Base-by-base conservation (phyloP, 1,140 invertebrate genomes). In the Drosophila asahinai region DNA sequence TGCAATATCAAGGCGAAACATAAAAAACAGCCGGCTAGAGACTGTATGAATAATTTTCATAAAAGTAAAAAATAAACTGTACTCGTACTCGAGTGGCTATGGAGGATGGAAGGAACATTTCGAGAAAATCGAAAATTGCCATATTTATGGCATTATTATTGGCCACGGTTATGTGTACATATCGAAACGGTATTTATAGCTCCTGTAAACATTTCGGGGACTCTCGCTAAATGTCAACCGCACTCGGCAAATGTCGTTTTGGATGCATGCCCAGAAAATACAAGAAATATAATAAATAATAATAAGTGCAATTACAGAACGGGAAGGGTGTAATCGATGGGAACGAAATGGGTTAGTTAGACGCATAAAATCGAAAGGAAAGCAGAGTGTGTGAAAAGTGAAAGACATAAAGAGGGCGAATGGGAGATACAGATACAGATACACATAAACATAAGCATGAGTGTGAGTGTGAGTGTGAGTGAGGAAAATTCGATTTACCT, bases 401-500 rank as follows among this genome's bases (percentile, higher is more conserved):
- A 52, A 66, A 79, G 65, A 86, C 68, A 71, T 77, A 40, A 63
- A 66, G 80, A 86, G 45, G 40, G 42, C 51, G 47, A 30, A 61
- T 22, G 19, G 19, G 19, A 22, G 19, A 22, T 22, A 22, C 65
- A 45, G 43, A 25, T 25, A 25, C 22, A 55, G n/a, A 60, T 60
- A 71, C 12, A 48, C 27, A 61, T 15, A 36, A 1, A 48, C 5
- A 58, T 40, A 42, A 7, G 30, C 1, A 7, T 5, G 30, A 64
- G 45, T 61, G 60, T n/a, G 49, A 64, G 45, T 61, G 60, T n/a
- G 49, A 40, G 38, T 76, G 64, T 63, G 61, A 57, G 52, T 75
- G 55, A 61, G 49, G 48, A 68, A 75, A 75, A 67, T 80, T 72
- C 47, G 76, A 87, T 83, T 93, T 95, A 97, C 97, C 97, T 98